A percentile compares a stretch with the other conserved stretches of the same genome.
Conservation (phyloP, 1,140 invertebrate species). For the Pachyrhynchus sulphureomaculatus region DNA sequence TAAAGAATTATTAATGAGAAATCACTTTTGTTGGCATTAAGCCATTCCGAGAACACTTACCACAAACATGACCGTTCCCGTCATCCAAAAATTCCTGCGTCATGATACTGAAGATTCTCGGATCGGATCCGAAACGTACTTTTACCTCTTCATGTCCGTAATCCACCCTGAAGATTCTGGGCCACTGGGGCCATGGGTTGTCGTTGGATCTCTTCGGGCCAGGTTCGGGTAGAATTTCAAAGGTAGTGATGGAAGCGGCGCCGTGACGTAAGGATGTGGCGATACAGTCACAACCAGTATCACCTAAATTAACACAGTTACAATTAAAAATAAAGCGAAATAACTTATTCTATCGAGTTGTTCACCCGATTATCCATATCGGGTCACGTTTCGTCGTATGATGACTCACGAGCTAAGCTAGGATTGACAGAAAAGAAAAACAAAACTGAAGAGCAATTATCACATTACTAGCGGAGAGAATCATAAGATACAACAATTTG, state of each 20-base stretch:
- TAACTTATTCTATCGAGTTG: no score
- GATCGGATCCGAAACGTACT: slow-evolving; percentile 89
- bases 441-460: no score
- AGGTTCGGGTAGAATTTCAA: slow-evolving; percentile 96
- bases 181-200: slow-evolving; percentile 99
- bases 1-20: no score
- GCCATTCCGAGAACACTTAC: no score
- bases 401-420: no score
- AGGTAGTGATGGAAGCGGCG: slow-evolving; percentile 93
- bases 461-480: no score
- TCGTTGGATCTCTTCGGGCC: slow-evolving; percentile 74
- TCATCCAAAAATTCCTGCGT: slow-evolving; percentile 95
- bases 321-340: no score
- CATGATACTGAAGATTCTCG: slow-evolving; percentile 88
- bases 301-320: slow-evolving; percentile 55
- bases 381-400: no score
- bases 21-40: no score
- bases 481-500: no score
- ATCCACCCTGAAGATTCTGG: slow-evolving; percentile 93
- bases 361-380: no score
- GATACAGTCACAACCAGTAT: slow-evolving; percentile 99
- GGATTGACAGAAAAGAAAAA: no score
- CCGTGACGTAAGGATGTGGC: slow-evolving; percentile 95
- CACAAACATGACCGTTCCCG: slow-evolving; percentile 84
- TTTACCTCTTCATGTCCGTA: slow-evolving; percentile 95